phyloP scores from a whole-genome alignment of 2,888 invertebrate genomes.

The Cataglyphis rosenhaueri region DNA sequence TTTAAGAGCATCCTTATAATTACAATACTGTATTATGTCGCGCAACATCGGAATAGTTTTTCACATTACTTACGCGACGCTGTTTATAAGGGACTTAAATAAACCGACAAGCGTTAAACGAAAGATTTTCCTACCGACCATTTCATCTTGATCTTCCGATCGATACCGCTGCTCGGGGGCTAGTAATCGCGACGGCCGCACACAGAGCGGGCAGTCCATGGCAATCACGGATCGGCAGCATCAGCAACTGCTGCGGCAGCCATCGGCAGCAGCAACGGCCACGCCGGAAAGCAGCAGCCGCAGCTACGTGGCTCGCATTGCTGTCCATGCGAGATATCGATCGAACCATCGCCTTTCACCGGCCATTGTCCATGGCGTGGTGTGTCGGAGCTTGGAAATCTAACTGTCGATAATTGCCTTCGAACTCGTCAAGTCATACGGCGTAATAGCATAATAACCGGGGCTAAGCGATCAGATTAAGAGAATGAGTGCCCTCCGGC shows the following conservation, averaged over 20 bases:
- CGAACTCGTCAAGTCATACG: constrained; percentile 80
- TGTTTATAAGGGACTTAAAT: constrained; percentile 62
- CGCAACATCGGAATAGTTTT: background rate
- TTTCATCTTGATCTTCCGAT: constrained; percentile 66
- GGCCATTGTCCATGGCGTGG: constrained; percentile 79
- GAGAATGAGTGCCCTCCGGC: constrained; percentile 72
- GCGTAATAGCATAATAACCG: constrained; percentile 81
- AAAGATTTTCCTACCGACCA: constrained; percentile 58
- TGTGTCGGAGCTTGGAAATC: constrained; percentile 75
- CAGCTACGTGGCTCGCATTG: constrained; percentile 74
- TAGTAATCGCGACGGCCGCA: constrained; percentile 70
- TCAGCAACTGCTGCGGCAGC: constrained; percentile 57
- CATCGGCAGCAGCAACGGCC: constrained; percentile 57
- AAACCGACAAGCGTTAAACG: constrained; percentile 53
- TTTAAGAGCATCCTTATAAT: background rate
- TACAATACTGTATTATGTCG: background rate
- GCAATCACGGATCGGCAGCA: constrained; percentile 68
- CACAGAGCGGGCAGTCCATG: constrained; percentile 42
- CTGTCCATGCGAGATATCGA: constrained; percentile 77
- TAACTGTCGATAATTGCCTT: constrained; percentile 81
- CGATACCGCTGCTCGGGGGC: constrained; percentile 57
- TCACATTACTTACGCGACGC: constrained; percentile 23
- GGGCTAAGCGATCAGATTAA: constrained; percentile 78
- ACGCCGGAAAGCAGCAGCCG: constrained; percentile 59
- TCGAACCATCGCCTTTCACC: constrained; percentile 82